Percentiles rank a stretch among this genome's conserved stretches.
Evolutionary conservation across 2,797 vertebrate species (phyloP).

Genomic region (Carcharodon carcharias): DNA sequence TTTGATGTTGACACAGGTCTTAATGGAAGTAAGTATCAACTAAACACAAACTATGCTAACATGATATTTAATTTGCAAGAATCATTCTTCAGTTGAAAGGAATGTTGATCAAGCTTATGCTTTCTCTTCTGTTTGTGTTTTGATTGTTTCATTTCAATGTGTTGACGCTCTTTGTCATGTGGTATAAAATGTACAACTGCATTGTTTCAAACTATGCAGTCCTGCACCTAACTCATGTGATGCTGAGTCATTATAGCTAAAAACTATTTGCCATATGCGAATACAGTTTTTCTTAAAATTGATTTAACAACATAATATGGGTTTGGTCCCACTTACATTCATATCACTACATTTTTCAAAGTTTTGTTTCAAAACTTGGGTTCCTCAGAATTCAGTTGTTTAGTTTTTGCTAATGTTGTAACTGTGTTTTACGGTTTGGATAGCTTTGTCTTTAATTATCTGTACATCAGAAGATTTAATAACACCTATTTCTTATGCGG

Average conservation of each 20-base stretch:
- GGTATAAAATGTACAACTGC: neutral
- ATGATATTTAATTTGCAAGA: neutral
- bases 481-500: too few relatives aligned
- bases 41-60: neutral
- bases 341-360: neutral
- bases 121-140: neutral
- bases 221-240: neutral
- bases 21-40: neutral
- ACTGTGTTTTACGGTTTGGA: too few relatives aligned
- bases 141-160: neutral
- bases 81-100: neutral
- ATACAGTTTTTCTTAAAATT: neutral
- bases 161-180: neutral
- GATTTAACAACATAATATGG: neutral
- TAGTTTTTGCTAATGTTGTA: too few relatives aligned
- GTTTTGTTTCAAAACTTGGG: too few relatives aligned
- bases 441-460: too few relatives aligned
- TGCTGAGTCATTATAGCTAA: neutral
- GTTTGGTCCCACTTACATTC: neutral
- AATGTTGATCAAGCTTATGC: neutral
- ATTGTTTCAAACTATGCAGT: neutral
- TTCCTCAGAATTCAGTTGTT: too few relatives aligned
- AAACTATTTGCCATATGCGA: neutral
- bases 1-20: neutral
- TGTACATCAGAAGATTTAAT: too few relatives aligned